Conservation (phyloP, 2,113 vertebrate species). For the Serinus canaria region DNA sequence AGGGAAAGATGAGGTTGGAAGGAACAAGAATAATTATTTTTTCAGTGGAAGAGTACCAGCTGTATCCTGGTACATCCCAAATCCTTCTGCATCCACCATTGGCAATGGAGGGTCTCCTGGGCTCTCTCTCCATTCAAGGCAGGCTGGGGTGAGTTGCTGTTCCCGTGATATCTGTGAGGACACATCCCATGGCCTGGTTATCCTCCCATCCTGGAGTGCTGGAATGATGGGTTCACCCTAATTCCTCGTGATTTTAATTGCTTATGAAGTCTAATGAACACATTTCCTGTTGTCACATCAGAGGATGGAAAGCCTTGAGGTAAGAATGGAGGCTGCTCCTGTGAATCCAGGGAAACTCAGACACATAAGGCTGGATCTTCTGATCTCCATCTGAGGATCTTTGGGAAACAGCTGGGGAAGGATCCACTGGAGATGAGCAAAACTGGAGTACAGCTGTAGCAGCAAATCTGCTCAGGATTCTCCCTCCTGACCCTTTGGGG, state of each 20-base stretch:
- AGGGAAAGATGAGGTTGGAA: not conserved
- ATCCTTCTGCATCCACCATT: not conserved
- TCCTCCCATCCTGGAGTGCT: not conserved
- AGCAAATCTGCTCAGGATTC: not conserved
- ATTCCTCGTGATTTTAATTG: not conserved
- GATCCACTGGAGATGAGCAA: not conserved
- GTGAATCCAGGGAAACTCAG: not conserved
- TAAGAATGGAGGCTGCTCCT: not conserved
- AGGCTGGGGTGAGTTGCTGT: not conserved
- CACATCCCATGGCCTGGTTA: not conserved
- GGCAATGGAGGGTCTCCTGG: not conserved
- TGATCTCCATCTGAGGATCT: not conserved
- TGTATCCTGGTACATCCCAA: not conserved
- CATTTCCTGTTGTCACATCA: not conserved
- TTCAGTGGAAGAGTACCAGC: not conserved
- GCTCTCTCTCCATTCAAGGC: not conserved
- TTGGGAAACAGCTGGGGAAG: not conserved
- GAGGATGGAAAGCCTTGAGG: not conserved
- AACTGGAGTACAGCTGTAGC: not conserved
- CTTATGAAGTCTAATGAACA: not conserved
- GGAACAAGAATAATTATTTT: not conserved
- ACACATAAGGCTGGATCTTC: not conserved
- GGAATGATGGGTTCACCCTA: not conserved
- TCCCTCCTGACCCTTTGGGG: not conserved
- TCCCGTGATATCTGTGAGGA: not conserved